Evolutionary conservation across 1,140 invertebrate genomes (phyloP).

Genomic region (Nixonia krombeini): DNA sequence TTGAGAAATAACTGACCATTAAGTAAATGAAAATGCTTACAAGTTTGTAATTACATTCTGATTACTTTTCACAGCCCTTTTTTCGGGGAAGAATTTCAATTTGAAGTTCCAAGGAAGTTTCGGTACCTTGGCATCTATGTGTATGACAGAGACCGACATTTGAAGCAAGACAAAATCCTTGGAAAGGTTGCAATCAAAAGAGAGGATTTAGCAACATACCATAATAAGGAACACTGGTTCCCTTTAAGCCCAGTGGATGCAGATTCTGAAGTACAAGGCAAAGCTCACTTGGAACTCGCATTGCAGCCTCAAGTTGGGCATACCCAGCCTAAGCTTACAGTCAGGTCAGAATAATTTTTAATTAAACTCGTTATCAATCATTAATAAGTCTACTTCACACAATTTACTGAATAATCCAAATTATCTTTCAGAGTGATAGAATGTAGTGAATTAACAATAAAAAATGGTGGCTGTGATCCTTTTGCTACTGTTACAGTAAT

Average conservation of each 20-base stretch:
- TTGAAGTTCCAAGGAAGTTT: conserved; percentile 91
- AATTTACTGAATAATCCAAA: too few species aligned
- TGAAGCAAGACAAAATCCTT: conserved; percentile 88
- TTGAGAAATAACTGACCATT: too few species aligned
- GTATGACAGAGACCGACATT: conserved; percentile 83
- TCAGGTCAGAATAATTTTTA: conserved; percentile 57
- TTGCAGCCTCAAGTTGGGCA: conserved; percentile 62
- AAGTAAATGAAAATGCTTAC: too few species aligned
- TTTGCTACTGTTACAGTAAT: conserved; percentile 86
- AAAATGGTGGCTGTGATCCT: conserved; percentile 92
- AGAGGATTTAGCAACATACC: conserved; percentile 87
- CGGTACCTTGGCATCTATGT: conserved; percentile 90
- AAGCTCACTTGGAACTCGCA: conserved; percentile 81
- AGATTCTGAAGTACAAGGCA: conserved; percentile 90
- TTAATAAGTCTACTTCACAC: too few species aligned
- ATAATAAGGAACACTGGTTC: conserved; percentile 94
- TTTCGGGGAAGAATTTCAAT: conserved; percentile 93
- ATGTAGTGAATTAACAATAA: conserved; percentile 89
- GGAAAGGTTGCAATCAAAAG: conserved; percentile 92
- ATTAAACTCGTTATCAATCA: too few species aligned
- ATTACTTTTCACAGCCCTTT: conserved; percentile 78
- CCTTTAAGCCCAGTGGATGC: conserved; percentile 86
- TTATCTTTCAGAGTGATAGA: conserved; percentile 77
- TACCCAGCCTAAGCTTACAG: conserved; percentile 63
- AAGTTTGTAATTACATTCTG: too few species aligned